Conservation (phyloP, 2,797 vertebrate genomes). For the Enteromius fasciolatus region DNA sequence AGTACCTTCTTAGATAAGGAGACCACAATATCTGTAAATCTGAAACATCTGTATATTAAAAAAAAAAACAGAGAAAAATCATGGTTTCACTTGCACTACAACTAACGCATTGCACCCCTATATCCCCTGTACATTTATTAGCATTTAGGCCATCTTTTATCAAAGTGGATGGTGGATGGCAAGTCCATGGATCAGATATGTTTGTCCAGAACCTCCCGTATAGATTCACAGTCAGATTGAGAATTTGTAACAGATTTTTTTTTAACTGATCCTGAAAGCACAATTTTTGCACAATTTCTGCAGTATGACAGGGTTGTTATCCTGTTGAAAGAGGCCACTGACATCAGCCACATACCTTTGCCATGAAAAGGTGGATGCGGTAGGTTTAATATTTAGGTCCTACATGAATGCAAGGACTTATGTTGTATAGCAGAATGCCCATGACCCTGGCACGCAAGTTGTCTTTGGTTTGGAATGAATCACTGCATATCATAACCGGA, state of each 20-base stretch:
- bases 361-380: background rate
- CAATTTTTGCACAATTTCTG: background rate
- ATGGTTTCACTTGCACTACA: background rate
- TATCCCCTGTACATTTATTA: background rate
- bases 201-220: background rate
- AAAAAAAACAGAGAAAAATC: background rate
- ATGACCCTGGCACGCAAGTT: background rate
- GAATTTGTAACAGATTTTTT: background rate
- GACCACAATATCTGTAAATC: slow-evolving; percentile 14
- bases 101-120: background rate
- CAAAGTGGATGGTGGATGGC: background rate
- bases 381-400: background rate
- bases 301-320: background rate
- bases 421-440: background rate
- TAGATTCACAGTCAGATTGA: background rate
- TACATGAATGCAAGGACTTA: background rate
- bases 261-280: background rate
- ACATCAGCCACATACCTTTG: background rate
- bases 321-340: background rate
- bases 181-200: background rate
- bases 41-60: background rate
- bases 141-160: background rate
- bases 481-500: background rate
- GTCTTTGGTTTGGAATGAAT: background rate
- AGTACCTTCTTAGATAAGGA: slow-evolving; percentile 20